These are phyloP conservation scores for Pimephales promelas DNA, from an alignment of 2,113 vertebrate species.

Conservation along the genomic window DNA sequence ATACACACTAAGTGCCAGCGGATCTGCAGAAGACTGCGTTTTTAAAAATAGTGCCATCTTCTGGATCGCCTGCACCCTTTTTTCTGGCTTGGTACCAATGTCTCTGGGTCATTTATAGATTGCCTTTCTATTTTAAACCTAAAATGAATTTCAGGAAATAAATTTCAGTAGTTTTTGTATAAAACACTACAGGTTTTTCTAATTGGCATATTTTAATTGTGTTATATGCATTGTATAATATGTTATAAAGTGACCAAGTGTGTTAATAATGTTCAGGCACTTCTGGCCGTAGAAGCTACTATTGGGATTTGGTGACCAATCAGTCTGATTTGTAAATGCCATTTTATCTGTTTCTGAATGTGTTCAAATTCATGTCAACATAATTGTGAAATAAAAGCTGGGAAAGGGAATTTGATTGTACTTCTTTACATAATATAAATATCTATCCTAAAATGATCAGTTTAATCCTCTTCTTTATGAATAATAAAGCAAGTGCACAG, in stretches of 20 bases:
- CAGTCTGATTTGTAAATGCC: neutral
- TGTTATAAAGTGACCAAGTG: conserved; percentile 38
- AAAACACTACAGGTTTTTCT: conserved; percentile 11
- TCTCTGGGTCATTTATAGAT: neutral
- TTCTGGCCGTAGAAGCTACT: conserved; percentile 9
- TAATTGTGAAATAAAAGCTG: conserved; percentile 46
- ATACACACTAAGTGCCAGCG: conserved; percentile 47
- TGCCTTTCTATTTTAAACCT: conserved; percentile 10
- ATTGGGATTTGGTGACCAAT: conserved; percentile 31
- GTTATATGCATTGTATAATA: conserved; percentile 79
- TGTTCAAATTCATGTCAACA: conserved; percentile 11
- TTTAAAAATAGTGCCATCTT: neutral
- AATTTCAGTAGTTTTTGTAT: conserved; percentile 6
- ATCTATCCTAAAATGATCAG: too few relatives aligned
- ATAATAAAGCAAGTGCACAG: too few relatives aligned
- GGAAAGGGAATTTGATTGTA: conserved; percentile 63
- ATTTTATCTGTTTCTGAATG: conserved; percentile 3
- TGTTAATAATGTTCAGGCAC: conserved; percentile 5
- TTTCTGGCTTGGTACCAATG: conserved; percentile 33
- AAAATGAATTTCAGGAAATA: conserved; percentile 14
- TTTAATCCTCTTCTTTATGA: neutral
- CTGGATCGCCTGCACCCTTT: conserved; percentile 14
- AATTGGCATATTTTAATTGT: conserved; percentile 78
- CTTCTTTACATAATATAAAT: neutral
- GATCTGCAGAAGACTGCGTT: neutral